Conservation (phyloP, 2,888 invertebrate genomes). For the Diarsia dahlii region DNA sequence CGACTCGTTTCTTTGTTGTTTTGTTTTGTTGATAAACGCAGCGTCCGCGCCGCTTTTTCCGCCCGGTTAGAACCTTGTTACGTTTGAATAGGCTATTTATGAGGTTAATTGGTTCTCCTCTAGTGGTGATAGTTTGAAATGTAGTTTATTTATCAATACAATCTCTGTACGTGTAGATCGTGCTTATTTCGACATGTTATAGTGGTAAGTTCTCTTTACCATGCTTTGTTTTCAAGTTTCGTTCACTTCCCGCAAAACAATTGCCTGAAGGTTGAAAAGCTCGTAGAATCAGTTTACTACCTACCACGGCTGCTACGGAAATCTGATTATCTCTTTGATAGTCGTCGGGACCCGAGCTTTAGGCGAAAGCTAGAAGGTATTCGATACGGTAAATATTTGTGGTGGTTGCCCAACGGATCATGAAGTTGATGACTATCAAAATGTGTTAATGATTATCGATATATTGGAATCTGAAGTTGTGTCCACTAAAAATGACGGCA, state of each 20-base stretch:
- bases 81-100: slow-evolving; percentile 84
- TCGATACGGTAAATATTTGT: slow-evolving; percentile 50
- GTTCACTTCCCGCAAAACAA: neutral
- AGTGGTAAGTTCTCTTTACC: neutral
- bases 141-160: slow-evolving; percentile 69
- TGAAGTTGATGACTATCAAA: slow-evolving; percentile 70
- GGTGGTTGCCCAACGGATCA: slow-evolving; percentile 48
- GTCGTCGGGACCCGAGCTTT: neutral
- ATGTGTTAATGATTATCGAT: slow-evolving; percentile 77
- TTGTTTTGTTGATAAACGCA: slow-evolving; percentile 85
- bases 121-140: slow-evolving; percentile 75
- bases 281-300: slow-evolving; percentile 6
- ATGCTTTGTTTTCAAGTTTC: neutral
- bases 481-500: slow-evolving; percentile 71
- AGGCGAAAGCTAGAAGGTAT: slow-evolving; percentile 13
- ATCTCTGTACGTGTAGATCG: slow-evolving; percentile 41
- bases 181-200: slow-evolving; percentile 19
- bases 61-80: slow-evolving; percentile 85
- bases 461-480: slow-evolving; percentile 74
- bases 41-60: slow-evolving; percentile 78
- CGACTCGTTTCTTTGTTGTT: slow-evolving; percentile 87
- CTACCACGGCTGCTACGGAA: neutral
- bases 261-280: neutral
- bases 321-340: slow-evolving; percentile 1
- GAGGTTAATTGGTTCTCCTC: slow-evolving; percentile 80